Conservation (phyloP, 2,113 vertebrate genomes). For the Choloepus hoffmanni region DNA sequence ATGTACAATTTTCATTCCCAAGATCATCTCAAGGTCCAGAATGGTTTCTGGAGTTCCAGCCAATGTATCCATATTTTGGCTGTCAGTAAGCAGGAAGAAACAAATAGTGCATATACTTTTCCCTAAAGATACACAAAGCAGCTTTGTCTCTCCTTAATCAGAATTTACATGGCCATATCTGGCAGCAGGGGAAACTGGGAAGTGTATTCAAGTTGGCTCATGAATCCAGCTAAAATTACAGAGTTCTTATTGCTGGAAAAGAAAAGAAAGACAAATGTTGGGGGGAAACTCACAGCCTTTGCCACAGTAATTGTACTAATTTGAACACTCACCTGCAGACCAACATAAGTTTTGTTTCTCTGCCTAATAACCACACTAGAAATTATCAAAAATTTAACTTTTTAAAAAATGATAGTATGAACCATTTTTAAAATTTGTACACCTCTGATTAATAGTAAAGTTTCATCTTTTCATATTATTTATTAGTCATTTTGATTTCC, state of each 20-base stretch:
- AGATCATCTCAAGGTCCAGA: background rate
- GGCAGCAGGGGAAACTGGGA: background rate
- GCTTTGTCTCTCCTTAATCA: background rate
- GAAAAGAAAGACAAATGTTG: conserved; percentile 3
- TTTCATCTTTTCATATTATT: background rate
- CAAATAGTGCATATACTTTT: background rate
- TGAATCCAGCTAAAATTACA: background rate
- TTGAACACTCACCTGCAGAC: background rate
- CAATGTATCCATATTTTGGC: background rate
- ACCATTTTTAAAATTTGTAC: background rate
- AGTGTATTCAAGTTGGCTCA: background rate
- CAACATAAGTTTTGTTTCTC: background rate
- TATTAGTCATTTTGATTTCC: background rate
- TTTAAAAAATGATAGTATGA: background rate
- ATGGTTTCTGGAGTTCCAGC: background rate
- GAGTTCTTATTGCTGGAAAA: background rate
- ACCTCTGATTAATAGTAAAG: background rate
- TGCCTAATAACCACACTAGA: background rate
- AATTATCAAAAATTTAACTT: background rate
- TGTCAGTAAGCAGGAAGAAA: background rate
- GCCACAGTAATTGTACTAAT: background rate
- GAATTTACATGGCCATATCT: background rate
- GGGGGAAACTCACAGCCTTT: background rate
- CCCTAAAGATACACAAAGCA: background rate
- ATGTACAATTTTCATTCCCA: background rate